phyloP scores from a whole-genome alignment of 2,888 invertebrate genomes.

The Chaetoderma sp. region DNA sequence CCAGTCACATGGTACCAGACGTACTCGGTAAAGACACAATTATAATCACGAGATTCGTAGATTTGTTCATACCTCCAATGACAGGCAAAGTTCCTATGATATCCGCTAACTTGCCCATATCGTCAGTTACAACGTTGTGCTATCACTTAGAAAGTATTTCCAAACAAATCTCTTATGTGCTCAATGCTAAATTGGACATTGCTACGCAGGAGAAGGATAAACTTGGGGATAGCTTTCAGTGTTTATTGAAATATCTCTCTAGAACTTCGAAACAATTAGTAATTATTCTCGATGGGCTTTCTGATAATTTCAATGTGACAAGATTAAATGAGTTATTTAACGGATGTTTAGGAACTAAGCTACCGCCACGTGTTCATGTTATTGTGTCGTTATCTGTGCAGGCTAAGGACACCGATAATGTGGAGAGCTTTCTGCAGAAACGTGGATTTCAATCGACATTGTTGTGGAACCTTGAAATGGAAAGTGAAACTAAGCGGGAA shows the following conservation, averaged over 20 bases:
- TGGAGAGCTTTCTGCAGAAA: no score
- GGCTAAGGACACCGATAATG: background rate
- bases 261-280: background rate
- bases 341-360: background rate
- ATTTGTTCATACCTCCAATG: background rate
- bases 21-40: background rate
- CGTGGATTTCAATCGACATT: no score
- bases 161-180: background rate
- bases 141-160: background rate
- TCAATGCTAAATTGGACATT: background rate
- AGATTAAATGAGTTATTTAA: background rate
- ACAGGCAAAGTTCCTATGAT: no score
- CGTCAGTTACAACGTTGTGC: background rate
- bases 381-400: background rate
- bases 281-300: background rate
- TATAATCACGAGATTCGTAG: background rate
- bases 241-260: background rate
- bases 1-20: background rate
- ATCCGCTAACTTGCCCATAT: no score
- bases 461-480: no score
- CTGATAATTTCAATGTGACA: no score
- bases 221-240: background rate
- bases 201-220: background rate
- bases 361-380: constrained; percentile 3
- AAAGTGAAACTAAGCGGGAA: no score